Evolutionary conservation across 1,140 invertebrate species (phyloP).

Genomic region (Calephelis nemesis): DNA sequence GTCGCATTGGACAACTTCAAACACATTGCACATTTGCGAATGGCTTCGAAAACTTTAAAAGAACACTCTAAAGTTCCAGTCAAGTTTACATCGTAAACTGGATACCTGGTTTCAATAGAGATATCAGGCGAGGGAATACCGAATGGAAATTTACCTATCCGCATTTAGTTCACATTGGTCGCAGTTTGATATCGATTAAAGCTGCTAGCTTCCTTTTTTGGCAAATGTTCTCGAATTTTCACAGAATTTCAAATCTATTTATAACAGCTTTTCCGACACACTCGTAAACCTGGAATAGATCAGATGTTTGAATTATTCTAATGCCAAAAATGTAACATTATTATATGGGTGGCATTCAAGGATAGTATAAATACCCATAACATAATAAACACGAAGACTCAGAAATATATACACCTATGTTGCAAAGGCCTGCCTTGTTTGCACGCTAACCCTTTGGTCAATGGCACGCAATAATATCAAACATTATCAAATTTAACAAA

Average conservation of each 20-base stretch:
- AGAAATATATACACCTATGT: no score
- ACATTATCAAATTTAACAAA: no score
- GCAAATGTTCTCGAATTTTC: constrained; percentile 5
- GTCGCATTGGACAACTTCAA: constrained; percentile 14
- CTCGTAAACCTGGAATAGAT: no score
- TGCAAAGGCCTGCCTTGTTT: no score
- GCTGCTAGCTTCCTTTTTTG: constrained; percentile 1
- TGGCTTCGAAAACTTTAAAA: constrained; percentile 21
- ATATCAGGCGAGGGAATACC: constrained; percentile 21
- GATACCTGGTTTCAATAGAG: constrained; percentile 17
- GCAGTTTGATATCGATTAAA: constrained; percentile 24
- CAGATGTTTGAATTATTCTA: no score
- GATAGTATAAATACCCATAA: no score
- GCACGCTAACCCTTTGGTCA: no score
- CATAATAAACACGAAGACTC: no score
- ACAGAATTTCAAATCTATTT: constrained; percentile 3
- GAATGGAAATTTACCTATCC: constrained; percentile 24
- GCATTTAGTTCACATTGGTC: constrained; percentile 18
- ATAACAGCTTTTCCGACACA: no score
- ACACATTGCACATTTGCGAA: constrained; percentile 21
- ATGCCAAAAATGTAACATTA: no score
- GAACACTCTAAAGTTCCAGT: constrained; percentile 17
- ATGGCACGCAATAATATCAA: no score
- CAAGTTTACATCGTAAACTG: constrained; percentile 20
- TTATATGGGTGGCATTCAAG: no score